Conservation (phyloP, 2,113 vertebrate genomes). For the Mormoops blainvillei region DNA sequence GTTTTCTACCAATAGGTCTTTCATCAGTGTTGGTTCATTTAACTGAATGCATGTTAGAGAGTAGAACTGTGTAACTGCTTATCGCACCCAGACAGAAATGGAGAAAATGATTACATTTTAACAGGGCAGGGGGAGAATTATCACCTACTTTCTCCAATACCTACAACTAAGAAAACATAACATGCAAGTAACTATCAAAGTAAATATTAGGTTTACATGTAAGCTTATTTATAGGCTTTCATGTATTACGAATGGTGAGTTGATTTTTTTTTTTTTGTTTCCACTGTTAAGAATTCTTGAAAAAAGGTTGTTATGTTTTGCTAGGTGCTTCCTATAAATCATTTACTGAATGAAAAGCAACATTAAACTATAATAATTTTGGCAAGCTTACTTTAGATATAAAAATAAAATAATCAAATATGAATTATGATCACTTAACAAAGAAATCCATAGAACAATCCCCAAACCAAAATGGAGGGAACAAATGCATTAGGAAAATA, state of each 20-base stretch:
- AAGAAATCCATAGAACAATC: neutral
- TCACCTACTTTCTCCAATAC: neutral
- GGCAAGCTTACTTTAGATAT: neutral
- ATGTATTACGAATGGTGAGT: neutral
- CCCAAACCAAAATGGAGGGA: neutral
- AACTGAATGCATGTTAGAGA: neutral
- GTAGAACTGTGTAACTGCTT: neutral
- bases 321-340: neutral
- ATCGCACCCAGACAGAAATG: neutral
- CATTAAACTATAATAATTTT: neutral
- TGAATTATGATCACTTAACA: neutral
- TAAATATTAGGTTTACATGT: neutral
- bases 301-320: neutral
- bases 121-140: neutral
- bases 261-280: neutral
- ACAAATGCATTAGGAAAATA: neutral
- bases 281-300: neutral
- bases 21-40: neutral
- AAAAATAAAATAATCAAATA: neutral
- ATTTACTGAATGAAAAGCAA: neutral
- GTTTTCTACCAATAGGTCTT: neutral
- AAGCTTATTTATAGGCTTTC: neutral
- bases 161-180: neutral
- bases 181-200: neutral
- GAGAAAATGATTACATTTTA: neutral